phyloP scores from a whole-genome alignment of 2,113 vertebrate species.

The Ciconia stormi region DNA sequence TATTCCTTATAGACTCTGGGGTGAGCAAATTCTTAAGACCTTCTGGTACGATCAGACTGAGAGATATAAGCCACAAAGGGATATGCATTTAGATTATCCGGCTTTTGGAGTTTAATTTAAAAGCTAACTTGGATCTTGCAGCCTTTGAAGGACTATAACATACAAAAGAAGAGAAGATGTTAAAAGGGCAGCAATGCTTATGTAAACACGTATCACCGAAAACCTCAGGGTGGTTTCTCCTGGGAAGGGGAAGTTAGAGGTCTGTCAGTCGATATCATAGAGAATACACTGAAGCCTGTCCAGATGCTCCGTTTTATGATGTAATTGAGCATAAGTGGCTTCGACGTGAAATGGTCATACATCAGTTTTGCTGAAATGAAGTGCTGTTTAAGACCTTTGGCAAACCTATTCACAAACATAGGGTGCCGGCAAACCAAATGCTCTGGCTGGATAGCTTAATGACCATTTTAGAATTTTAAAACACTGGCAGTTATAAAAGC shows the following conservation, averaged over 20 bases:
- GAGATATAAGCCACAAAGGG: background rate
- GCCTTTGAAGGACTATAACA: background rate
- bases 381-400: background rate
- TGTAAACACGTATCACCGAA: background rate
- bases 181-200: background rate
- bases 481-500: background rate
- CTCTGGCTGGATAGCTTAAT: background rate
- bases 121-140: background rate
- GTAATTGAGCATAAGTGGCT: background rate
- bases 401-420: background rate
- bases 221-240: background rate
- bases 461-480: background rate
- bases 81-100: background rate
- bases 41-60: background rate
- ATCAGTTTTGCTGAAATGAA: background rate
- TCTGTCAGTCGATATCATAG: rapidly evolving
- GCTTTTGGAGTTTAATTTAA: background rate
- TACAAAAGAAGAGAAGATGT: background rate
- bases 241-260: background rate
- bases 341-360: background rate
- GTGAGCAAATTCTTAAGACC: background rate
- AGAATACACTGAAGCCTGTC: background rate
- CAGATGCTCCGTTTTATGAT: background rate
- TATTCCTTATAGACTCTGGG: background rate
- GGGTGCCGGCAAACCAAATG: background rate